Evolutionary conservation across 2,113 vertebrate genomes (phyloP).

Genomic region (Lepus timidus): DNA sequence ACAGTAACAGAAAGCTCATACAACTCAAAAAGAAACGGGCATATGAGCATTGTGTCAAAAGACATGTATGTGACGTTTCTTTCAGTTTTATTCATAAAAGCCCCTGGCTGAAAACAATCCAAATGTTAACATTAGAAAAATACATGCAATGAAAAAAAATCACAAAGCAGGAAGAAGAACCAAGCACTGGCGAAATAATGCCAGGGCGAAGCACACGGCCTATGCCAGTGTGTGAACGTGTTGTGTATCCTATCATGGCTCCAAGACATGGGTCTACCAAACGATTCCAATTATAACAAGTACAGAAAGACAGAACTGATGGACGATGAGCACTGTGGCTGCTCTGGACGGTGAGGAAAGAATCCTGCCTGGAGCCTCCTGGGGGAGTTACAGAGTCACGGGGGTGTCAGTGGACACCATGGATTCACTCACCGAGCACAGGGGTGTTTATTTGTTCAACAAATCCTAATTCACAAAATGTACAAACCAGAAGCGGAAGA

Average conservation of each 20-base stretch:
- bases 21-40: not conserved
- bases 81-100: not conserved
- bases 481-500: not conserved
- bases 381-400: rapidly evolving
- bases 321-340: rapidly evolving
- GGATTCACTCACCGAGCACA: rapidly evolving
- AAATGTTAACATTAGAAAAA: not conserved
- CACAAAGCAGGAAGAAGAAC: too few species aligned
- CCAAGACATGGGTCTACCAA: too few species aligned
- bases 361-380: rapidly evolving
- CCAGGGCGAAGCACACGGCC: too few species aligned
- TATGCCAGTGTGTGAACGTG: too few species aligned
- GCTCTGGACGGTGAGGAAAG: rapidly evolving
- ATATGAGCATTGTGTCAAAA: not conserved
- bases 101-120: not conserved
- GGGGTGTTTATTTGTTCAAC: too few species aligned
- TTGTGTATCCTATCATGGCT: too few species aligned
- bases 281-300: rapidly evolving
- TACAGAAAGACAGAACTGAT: not conserved
- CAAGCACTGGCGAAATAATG: not conserved
- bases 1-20: not conserved
- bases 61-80: rapidly evolving
- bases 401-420: too few species aligned
- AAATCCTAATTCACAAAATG: rapidly evolving
- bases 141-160: not conserved